Percentiles rank a stretch among this genome's conserved stretches.
These are phyloP conservation scores for Hedya salicella DNA, from an alignment of 2,888 invertebrate species.

Conservation along the genomic window DNA sequence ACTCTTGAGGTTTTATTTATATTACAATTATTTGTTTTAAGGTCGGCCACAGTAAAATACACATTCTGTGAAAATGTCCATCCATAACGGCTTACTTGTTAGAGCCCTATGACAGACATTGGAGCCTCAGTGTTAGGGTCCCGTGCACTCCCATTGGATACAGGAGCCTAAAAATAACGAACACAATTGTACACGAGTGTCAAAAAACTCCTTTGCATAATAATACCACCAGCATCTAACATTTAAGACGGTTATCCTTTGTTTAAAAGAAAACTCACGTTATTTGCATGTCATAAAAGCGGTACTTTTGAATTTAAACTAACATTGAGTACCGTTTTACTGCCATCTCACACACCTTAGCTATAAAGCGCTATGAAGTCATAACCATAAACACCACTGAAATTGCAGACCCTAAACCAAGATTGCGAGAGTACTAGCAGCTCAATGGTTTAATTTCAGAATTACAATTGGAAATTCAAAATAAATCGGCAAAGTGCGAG, in stretches of 20 bases:
- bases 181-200: neutral
- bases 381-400: slow-evolving; percentile 38
- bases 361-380: slow-evolving; percentile 31
- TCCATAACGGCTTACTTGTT: no score
- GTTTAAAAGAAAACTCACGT: slow-evolving; percentile 10
- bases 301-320: slow-evolving; percentile 19
- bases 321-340: slow-evolving; percentile 25
- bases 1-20: no score
- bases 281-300: slow-evolving; percentile 10
- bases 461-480: slow-evolving; percentile 4
- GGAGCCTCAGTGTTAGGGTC: no score
- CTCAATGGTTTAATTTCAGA: slow-evolving; percentile 12
- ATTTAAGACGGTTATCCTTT: neutral
- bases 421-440: slow-evolving; percentile 19
- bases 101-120: no score
- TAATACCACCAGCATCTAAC: neutral
- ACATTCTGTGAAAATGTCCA: no score
- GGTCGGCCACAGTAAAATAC: no score
- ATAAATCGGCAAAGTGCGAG: no score
- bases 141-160: no score
- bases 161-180: no score
- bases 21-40: no score
- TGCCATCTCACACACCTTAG: slow-evolving; percentile 26
- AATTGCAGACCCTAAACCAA: slow-evolving; percentile 39
- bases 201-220: neutral